Conservation (phyloP, 2,888 invertebrate species). For the Diarsia dahlii region DNA sequence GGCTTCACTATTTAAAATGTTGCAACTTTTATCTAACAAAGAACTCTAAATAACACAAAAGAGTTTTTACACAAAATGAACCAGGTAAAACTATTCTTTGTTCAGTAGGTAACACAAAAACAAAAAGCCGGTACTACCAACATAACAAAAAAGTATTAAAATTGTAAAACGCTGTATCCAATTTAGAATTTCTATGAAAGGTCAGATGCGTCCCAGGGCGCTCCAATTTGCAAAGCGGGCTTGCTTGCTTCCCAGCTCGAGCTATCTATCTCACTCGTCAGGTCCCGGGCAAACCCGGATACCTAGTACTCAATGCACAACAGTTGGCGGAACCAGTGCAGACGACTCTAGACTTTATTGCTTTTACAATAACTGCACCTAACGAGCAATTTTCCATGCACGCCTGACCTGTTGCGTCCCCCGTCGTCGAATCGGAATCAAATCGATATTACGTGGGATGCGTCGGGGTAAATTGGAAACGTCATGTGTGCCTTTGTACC, state of each 20-base stretch:
- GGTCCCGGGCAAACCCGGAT: slow-evolving; percentile 84
- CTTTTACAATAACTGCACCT: slow-evolving; percentile 65
- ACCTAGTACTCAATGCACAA: slow-evolving; percentile 72
- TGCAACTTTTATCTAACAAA: slow-evolving; percentile 23
- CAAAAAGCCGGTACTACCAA: slow-evolving; percentile 31
- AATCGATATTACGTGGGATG: slow-evolving; percentile 69
- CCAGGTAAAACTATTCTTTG: slow-evolving; percentile 43
- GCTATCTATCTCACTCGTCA: slow-evolving; percentile 83
- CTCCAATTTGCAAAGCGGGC: slow-evolving; percentile 73
- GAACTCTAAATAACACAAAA: slow-evolving; percentile 31
- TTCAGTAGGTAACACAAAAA: slow-evolving; percentile 36
- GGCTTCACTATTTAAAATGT: slow-evolving; percentile 14
- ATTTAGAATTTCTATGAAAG: slow-evolving; percentile 71
- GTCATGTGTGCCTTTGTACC: slow-evolving; percentile 29
- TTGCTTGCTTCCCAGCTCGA: slow-evolving; percentile 69
- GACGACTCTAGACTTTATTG: slow-evolving; percentile 75
- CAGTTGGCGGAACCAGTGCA: slow-evolving; percentile 61
- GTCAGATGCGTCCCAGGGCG: slow-evolving; percentile 74
- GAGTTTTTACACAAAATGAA: slow-evolving; percentile 29
- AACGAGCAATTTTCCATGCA: slow-evolving; percentile 41
- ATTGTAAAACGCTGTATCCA: slow-evolving; percentile 57
- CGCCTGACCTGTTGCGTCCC: slow-evolving; percentile 67
- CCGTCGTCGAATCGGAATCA: slow-evolving; percentile 64
- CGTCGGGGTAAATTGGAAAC: slow-evolving; percentile 59
- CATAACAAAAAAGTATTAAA: slow-evolving; percentile 40